A percentile compares a stretch with the other conserved stretches of the same genome.
These are phyloP conservation scores for Chaenocephalus aceratus DNA, from an alignment of 2,113 vertebrate species.

Conservation along the genomic window DNA sequence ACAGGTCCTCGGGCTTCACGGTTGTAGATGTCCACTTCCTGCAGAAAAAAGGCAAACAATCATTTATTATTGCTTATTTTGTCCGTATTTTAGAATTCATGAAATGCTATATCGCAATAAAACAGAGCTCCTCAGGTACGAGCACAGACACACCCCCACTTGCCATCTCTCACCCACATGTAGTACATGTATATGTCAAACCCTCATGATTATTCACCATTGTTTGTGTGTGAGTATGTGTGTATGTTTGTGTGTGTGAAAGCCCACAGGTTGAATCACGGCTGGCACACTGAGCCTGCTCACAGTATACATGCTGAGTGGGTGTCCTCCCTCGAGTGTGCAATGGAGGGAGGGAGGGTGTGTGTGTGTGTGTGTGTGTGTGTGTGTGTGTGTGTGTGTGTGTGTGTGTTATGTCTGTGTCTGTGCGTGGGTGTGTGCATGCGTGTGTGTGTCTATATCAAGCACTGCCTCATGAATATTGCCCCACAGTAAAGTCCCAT, in stretches of 20 bases:
- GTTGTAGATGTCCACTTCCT: constrained; percentile 99
- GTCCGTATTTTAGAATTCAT: neutral
- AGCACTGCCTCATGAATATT: constrained; percentile 36
- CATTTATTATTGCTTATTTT: neutral
- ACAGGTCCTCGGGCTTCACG: constrained; percentile 93
- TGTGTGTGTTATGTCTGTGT: neutral
- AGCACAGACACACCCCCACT: constrained; percentile 4
- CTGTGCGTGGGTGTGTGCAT: too few species aligned
- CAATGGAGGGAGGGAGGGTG: constrained; percentile 39
- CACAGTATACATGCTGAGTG: constrained; percentile 76
- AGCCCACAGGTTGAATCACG: constrained; percentile 76
- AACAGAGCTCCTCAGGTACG: neutral
- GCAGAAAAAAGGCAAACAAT: constrained; percentile 2
- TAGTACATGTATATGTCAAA: constrained; percentile 28
- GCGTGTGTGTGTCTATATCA: constrained; percentile 23
- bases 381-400: constrained; percentile 8
- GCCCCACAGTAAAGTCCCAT: constrained; percentile 22
- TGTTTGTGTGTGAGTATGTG: neutral
- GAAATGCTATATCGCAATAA: neutral
- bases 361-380: constrained; percentile 11
- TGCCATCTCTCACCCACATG: constrained; percentile 9
- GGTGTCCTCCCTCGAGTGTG: constrained; percentile 69
- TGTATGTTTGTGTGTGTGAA: constrained; percentile 52
- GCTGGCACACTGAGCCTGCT: constrained; percentile 59
- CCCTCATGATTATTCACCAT: constrained; percentile 45